A percentile compares a stretch with the other conserved stretches of the same genome.
These are phyloP conservation scores for Rhodinocichla rosea DNA, from an alignment of 2,113 vertebrate genomes.

Conservation along the genomic window DNA sequence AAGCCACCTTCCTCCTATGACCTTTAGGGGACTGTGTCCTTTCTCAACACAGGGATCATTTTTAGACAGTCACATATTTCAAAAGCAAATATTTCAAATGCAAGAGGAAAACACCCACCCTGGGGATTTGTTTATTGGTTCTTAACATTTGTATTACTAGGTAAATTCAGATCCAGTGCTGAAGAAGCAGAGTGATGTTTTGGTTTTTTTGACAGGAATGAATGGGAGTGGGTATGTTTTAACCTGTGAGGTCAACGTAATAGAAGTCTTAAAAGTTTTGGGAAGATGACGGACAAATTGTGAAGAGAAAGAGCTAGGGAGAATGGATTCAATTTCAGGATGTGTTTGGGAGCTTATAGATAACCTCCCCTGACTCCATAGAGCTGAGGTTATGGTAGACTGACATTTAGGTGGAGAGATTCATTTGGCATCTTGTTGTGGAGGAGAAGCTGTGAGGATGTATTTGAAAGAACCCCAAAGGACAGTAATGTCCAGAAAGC, in stretches of 20 bases:
- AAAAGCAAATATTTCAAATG: not conserved
- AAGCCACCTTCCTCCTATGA: not conserved
- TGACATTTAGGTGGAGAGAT: not conserved
- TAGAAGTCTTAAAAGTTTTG: not conserved
- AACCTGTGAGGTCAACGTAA: not conserved
- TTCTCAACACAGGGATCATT: not conserved
- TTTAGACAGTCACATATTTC: not conserved
- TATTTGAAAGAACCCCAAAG: not conserved
- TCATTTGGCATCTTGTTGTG: not conserved
- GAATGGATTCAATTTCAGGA: not conserved
- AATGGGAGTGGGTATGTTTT: not conserved
- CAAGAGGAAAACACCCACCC: not conserved
- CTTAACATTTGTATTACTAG: not conserved
- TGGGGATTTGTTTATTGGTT: not conserved
- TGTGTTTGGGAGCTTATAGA: not conserved
- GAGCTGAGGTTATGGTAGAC: not conserved
- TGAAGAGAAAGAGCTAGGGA: not conserved
- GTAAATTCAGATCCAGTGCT: not conserved
- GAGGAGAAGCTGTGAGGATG: not conserved
- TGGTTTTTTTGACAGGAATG: not conserved
- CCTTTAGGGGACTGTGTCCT: not conserved
- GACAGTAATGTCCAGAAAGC: not conserved
- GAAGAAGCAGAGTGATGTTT: not conserved
- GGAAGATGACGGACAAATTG: not conserved
- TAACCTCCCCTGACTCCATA: not conserved